Evolutionary conservation across 2,797 vertebrate species (phyloP).

Genomic region (Ammospiza maritima): DNA sequence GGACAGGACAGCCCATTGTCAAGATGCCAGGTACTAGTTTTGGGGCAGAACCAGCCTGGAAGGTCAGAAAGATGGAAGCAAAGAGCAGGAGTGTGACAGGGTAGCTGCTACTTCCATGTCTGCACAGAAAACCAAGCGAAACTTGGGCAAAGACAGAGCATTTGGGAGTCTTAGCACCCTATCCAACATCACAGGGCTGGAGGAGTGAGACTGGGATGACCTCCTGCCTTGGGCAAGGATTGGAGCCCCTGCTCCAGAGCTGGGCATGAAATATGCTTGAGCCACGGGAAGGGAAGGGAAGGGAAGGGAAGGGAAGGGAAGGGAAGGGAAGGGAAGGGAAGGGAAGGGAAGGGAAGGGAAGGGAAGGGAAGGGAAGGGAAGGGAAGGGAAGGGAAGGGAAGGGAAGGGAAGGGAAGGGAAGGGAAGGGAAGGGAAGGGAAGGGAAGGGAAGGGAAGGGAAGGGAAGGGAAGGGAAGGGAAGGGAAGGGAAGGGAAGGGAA

Average conservation of each 20-base stretch:
- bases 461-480: no score
- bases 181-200: background rate
- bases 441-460: background rate
- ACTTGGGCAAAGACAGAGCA: background rate
- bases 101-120: background rate
- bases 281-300: background rate
- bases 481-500: background rate
- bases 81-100: constrained; percentile 8
- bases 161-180: background rate
- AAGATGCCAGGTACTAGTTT: background rate
- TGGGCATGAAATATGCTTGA: background rate
- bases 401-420: no score
- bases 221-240: background rate
- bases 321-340: no score
- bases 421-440: background rate
- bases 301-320: no score
- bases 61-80: constrained; percentile 42
- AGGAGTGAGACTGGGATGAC: background rate
- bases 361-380: background rate
- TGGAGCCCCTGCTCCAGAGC: background rate
- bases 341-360: no score
- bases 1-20: background rate
- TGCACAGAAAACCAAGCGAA: background rate
- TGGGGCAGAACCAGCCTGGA: background rate
- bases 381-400: no score